These are phyloP conservation scores for Coenonympha glycerion DNA, from an alignment of 2,888 invertebrate genomes.

Conservation along the genomic window DNA sequence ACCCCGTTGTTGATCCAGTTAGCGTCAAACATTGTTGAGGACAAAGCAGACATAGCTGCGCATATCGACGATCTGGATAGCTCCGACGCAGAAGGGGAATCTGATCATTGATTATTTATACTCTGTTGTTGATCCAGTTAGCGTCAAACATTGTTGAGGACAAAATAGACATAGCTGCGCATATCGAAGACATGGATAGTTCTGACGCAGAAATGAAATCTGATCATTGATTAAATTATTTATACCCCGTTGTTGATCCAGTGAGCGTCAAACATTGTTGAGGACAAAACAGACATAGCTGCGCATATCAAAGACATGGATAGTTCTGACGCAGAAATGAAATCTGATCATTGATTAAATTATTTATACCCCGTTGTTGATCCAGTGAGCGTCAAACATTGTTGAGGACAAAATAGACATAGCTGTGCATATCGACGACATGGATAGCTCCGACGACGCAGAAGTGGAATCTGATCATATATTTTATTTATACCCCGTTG, in stretches of 20 bases:
- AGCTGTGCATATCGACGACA: constrained; percentile 49
- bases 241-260: too few relatives aligned
- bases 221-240: constrained; percentile 8
- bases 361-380: too few relatives aligned
- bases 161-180: constrained; percentile 39
- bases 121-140: too few relatives aligned
- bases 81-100: constrained; percentile 40
- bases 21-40: constrained; percentile 51
- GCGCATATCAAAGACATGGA: constrained; percentile 55
- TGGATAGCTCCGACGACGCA: constrained; percentile 49
- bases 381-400: constrained; percentile 50
- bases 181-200: constrained; percentile 53
- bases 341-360: constrained; percentile 19
- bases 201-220: constrained; percentile 40
- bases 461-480: constrained; percentile 28
- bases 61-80: constrained; percentile 54
- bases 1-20: too few relatives aligned
- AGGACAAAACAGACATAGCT: constrained; percentile 43
- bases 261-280: constrained; percentile 49
- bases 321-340: constrained; percentile 37
- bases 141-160: constrained; percentile 53
- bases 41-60: constrained; percentile 40
- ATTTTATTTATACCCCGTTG: too few relatives aligned
- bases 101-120: constrained; percentile 16
- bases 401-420: constrained; percentile 46